Base-by-base conservation (phyloP, 2,888 invertebrate genomes). In the Kuschelorhynchus macadamiae region DNA sequence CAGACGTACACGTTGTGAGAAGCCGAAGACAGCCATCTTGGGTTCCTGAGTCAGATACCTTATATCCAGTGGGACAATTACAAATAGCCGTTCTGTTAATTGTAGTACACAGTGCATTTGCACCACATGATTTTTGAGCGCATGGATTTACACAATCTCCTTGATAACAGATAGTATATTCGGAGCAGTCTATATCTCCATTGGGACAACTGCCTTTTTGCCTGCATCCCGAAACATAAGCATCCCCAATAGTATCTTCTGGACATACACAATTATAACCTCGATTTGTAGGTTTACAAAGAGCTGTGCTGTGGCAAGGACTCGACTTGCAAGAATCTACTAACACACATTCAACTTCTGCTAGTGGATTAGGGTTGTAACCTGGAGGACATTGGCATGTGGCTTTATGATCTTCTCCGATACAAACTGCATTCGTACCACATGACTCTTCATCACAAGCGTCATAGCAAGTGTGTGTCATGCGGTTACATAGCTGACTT, bases 361-460 rank as follows among this genome's bases (percentile, higher is more conserved):
- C 90, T 21, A 93, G 83, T 1, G 95, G 95, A 80, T 94, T 92
- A 1, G 93, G 89, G 75, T 87, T 88, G 79, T 88, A 93, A 8
- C 96, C 96, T 25, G 91, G 91, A 32, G 94, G 95, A 80, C 96
- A 96, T 79, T 94, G 93, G 76, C 96, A 96, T 14, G 88, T 88
- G 7, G 91, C 88, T 79, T 90, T 91, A 79, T 96, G 94, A 77
- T 93, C 91, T 82, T 95, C 94, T 3, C 93, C 91, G 74, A 95
- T 89, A 80, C 96, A 96, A 12, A 96, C 92, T 7, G 96, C 94
- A 82, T 95, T 94, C 14, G 88, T 88, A 0, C 96, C 95, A 77
- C 96, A 96, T 1, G 92, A 90, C 74, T 92, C 91, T 80, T 92
- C 91, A 71, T 90, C 89, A 78, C 95, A 96, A 5, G 91, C 93